A percentile compares a stretch with the other conserved stretches of the same genome.
phyloP scores from a whole-genome alignment of 1,140 invertebrate species.

The Oryctes rhinoceros region DNA sequence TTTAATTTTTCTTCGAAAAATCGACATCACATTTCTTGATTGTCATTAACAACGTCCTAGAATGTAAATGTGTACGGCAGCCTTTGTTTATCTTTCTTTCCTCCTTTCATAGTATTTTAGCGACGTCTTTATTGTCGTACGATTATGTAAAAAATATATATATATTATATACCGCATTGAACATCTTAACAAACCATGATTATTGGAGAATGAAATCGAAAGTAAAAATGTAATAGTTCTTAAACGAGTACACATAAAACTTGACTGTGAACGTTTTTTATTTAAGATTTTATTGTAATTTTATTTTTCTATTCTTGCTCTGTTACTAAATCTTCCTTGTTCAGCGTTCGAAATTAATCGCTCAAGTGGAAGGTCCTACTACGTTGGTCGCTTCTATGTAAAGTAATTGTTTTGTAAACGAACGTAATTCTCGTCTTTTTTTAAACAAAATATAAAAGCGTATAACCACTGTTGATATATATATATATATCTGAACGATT shows the following conservation, averaged over 20 bases:
- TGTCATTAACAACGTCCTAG: conserved; percentile 7
- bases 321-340: background rate
- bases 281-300: conserved; percentile 8
- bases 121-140: too few relatives aligned
- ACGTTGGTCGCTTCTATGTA: background rate
- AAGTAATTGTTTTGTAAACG: background rate
- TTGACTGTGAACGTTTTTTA: conserved; percentile 29
- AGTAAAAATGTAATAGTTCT: background rate
- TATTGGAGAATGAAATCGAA: background rate
- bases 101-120: background rate
- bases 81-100: background rate
- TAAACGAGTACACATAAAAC: background rate
- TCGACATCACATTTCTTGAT: conserved; percentile 16
- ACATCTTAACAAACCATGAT: background rate
- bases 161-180: background rate
- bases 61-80: conserved; percentile 1
- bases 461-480: too few relatives aligned
- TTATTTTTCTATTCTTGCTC: background rate
- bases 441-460: background rate
- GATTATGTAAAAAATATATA: background rate
- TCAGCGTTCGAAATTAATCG: too few relatives aligned
- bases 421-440: background rate
- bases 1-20: background rate
- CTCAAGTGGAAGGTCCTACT: too few relatives aligned
- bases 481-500: background rate